phyloP scores from a whole-genome alignment of 1,140 invertebrate genomes.

The Triops cancriformis region DNA sequence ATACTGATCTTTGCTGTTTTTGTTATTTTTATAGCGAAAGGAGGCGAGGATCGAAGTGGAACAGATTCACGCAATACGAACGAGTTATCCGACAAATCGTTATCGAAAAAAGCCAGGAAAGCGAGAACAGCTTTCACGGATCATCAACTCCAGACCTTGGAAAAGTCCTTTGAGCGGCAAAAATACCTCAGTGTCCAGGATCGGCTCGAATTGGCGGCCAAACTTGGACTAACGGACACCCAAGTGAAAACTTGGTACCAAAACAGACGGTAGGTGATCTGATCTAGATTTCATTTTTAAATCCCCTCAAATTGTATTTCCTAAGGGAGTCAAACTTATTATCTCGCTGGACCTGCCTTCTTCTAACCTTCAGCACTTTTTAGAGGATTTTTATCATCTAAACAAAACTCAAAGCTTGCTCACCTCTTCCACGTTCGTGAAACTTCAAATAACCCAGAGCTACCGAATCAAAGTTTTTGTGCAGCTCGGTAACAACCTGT shows the following conservation, averaged over 20 bases:
- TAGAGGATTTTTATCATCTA: too few relatives aligned
- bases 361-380: too few relatives aligned
- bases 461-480: too few relatives aligned
- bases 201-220: conserved; percentile 93
- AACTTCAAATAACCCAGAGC: too few relatives aligned
- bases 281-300: neutral
- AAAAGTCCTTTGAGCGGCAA: conserved; percentile 95
- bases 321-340: neutral
- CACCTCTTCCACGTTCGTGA: too few relatives aligned
- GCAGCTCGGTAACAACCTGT: too few relatives aligned
- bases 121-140: conserved; percentile 97
- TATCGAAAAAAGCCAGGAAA: conserved; percentile 85
- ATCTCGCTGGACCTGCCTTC: too few relatives aligned
- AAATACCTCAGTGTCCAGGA: conserved; percentile 98
- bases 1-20: neutral
- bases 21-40: neutral
- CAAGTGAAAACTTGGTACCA: conserved; percentile 99
- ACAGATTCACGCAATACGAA: conserved; percentile 48
- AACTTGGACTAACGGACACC: conserved; percentile 90
- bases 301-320: neutral
- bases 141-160: conserved; percentile 90
- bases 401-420: too few relatives aligned
- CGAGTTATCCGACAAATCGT: conserved; percentile 34
- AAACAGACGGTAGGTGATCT: conserved; percentile 74
- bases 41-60: conserved; percentile 31